These are phyloP conservation scores for Aromia moschata DNA, from an alignment of 2,888 invertebrate genomes.

Conservation along the genomic window DNA sequence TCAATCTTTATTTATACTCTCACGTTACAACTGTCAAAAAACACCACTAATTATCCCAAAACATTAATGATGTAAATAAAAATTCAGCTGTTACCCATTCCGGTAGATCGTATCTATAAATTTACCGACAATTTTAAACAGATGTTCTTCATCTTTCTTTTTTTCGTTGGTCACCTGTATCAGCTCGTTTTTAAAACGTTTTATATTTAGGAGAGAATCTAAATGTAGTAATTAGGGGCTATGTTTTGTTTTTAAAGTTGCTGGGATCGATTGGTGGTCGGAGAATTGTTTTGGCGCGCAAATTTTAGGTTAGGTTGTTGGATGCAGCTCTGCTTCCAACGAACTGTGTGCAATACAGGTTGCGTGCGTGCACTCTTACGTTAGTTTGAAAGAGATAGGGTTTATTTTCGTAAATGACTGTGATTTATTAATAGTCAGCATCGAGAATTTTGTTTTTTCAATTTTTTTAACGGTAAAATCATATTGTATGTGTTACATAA, in stretches of 20 bases:
- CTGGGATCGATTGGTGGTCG: background rate
- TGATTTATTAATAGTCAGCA: no score
- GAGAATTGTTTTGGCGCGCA: conserved; percentile 12
- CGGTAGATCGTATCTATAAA: conserved; percentile 11
- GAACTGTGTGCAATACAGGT: no score
- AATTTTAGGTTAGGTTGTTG: conserved; percentile 13
- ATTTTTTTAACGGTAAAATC: no score
- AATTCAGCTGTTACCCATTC: conserved; percentile 10
- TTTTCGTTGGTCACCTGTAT: conserved; percentile 14
- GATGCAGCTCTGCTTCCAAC: background rate
- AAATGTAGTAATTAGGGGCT: background rate
- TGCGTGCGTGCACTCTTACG: no score
- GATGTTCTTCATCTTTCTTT: conserved; percentile 17
- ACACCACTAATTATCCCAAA: no score
- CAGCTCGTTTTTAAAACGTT: background rate
- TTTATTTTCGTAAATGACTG: no score
- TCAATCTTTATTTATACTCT: no score
- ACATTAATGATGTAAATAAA: background rate
- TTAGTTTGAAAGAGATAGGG: no score
- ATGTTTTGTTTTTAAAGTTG: background rate
- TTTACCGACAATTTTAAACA: conserved; percentile 20
- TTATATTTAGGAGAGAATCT: background rate
- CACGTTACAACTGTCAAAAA: no score
- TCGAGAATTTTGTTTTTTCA: no score
- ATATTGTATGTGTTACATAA: no score